phyloP scores from a whole-genome alignment of 2,888 invertebrate genomes.

The Neria commutata region DNA sequence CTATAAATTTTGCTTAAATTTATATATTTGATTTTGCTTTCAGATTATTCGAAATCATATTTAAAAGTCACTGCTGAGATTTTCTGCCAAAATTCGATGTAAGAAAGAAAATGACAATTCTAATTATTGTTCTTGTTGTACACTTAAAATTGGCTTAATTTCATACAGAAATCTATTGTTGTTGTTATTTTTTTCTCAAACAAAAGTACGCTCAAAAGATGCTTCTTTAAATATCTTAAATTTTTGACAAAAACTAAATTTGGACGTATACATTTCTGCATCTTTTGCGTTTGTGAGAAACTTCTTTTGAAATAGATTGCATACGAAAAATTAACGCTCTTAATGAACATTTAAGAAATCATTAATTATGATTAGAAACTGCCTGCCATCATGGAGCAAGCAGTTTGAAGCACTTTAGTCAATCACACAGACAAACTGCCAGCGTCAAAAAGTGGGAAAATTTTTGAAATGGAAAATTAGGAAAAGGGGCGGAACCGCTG shows the following conservation, averaged over 20 bases:
- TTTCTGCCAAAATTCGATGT: too few species aligned
- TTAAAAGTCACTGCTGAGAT: too few species aligned
- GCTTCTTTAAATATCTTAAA: neutral
- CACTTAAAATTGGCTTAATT: neutral
- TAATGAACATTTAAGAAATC: neutral
- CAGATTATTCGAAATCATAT: too few species aligned
- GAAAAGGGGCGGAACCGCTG: neutral
- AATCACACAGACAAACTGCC: neutral
- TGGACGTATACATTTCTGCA: neutral
- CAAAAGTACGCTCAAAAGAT: neutral
- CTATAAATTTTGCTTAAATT: too few species aligned
- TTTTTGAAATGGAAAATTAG: too few species aligned
- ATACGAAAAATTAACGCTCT: too few species aligned
- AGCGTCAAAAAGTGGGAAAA: neutral
- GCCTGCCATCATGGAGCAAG: neutral
- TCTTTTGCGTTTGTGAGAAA: too few species aligned
- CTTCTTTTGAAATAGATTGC: neutral
- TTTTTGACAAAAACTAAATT: neutral
- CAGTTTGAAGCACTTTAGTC: neutral
- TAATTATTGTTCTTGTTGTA: neutral
- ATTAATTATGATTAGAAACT: neutral
- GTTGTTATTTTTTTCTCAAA: neutral
- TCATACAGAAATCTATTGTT: neutral
- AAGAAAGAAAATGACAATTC: too few species aligned
- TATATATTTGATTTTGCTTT: too few species aligned